A percentile compares a stretch with the other conserved stretches of the same genome.
These are phyloP conservation scores for Gymnocypris eckloni DNA, from an alignment of 2,797 vertebrate species.

Conservation along the genomic window DNA sequence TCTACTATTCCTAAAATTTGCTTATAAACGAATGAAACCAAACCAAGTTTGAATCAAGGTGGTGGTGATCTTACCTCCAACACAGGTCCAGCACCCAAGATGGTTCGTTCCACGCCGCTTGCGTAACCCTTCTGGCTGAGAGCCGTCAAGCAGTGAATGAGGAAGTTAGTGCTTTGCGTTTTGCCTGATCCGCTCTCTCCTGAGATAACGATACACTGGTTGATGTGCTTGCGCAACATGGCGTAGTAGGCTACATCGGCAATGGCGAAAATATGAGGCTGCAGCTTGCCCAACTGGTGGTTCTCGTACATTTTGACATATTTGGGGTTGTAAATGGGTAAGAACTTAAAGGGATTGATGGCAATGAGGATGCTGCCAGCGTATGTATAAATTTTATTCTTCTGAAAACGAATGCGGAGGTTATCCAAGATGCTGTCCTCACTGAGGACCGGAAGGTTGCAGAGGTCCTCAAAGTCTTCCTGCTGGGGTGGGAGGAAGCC, in stretches of 20 bases:
- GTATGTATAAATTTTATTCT: conserved; percentile 97
- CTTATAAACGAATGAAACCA: background rate
- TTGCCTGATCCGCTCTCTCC: conserved; percentile 98
- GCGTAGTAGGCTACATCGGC: conserved; percentile 97
- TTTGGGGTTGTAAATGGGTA: conserved; percentile 98
- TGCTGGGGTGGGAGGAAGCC: conserved; percentile 92
- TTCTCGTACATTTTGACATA: conserved; percentile 99
- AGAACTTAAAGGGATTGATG: conserved; percentile 97
- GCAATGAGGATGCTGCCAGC: conserved; percentile 98
- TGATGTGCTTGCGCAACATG: conserved; percentile 92
- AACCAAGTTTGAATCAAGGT: background rate
- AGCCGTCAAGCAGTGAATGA: conserved; percentile 97
- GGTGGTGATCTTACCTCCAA: conserved; percentile 86
- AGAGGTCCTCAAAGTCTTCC: conserved; percentile 92
- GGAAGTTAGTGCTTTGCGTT: conserved; percentile 98
- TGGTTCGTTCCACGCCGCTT: conserved; percentile 97
- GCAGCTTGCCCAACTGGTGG: conserved; percentile 95
- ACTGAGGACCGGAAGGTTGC: conserved; percentile 90
- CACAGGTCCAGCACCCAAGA: conserved; percentile 95
- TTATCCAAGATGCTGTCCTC: conserved; percentile 90
- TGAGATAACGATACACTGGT: conserved; percentile 98
- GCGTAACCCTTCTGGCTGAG: conserved; percentile 98
- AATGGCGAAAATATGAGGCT: conserved; percentile 97
- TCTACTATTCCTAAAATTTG: background rate
- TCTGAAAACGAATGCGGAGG: conserved; percentile 89